These are phyloP conservation scores for Garrulus glandarius DNA, from an alignment of 2,797 vertebrate species.

Conservation along the genomic window DNA sequence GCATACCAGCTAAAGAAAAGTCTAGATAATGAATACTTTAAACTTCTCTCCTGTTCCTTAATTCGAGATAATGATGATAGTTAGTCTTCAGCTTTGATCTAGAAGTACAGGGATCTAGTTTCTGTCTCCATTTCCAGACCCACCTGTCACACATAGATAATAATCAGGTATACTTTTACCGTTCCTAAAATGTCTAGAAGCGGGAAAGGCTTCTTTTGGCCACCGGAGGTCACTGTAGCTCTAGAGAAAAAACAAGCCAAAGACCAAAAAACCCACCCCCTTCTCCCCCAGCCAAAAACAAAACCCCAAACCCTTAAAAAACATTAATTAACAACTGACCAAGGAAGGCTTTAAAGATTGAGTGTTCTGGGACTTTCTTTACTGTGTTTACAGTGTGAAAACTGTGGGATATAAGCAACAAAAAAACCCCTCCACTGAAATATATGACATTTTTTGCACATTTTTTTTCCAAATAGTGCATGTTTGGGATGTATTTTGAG, in stretches of 20 bases:
- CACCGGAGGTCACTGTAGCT: conserved; percentile 55
- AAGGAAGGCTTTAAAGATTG: background rate
- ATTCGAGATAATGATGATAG: background rate
- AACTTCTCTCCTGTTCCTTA: background rate
- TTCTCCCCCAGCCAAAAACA: background rate
- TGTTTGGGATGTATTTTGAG: conserved; percentile 32
- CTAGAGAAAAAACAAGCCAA: background rate
- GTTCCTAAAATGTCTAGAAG: background rate
- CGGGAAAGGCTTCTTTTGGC: background rate
- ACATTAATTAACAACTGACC: background rate
- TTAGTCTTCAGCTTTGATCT: conserved; percentile 38
- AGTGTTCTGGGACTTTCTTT: conserved; percentile 32
- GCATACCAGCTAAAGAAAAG: background rate
- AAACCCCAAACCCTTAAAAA: background rate
- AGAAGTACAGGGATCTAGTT: conserved; percentile 4
- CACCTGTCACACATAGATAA: conserved; percentile 15
- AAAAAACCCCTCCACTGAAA: background rate
- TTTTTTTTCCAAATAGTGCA: background rate
- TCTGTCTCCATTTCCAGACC: conserved; percentile 26
- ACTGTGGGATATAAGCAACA: background rate
- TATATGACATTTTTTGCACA: background rate
- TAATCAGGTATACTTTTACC: conserved; percentile 14
- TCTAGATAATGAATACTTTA: background rate
- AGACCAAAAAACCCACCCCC: too few relatives aligned
- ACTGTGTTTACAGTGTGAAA: conserved; percentile 38